Conservation (phyloP, 1,140 invertebrate genomes). For the Protaetia brevitarsis region DNA sequence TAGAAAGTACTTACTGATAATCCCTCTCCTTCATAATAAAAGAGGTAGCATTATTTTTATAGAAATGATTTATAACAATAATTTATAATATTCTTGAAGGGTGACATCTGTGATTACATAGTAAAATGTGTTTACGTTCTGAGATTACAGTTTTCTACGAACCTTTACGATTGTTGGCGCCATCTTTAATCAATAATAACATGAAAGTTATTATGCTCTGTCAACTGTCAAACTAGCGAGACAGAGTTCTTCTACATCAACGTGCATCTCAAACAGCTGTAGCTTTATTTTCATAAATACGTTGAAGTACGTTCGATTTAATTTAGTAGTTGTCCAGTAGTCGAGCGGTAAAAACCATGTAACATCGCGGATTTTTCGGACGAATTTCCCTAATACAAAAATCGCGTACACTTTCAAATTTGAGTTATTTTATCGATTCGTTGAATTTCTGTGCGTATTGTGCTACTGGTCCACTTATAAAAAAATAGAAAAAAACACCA, state of each 20-base stretch:
- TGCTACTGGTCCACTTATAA: not conserved
- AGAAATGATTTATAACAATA: too few relatives aligned
- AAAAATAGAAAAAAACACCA: not conserved
- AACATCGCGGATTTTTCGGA: constrained; percentile 17
- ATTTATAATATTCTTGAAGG: too few relatives aligned
- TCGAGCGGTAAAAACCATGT: not conserved
- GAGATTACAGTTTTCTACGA: too few relatives aligned
- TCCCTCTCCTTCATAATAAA: too few relatives aligned
- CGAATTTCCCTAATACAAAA: not conserved
- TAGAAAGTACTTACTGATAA: too few relatives aligned
- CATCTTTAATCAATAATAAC: too few relatives aligned
- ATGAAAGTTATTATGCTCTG: too few relatives aligned
- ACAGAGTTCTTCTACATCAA: not conserved
- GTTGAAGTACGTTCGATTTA: constrained; percentile 8
- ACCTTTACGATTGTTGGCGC: not conserved
- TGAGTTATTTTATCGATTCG: not conserved
- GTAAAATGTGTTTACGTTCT: too few relatives aligned
- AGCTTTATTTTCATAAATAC: constrained; percentile 4
- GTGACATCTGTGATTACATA: too few relatives aligned
- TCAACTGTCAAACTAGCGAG: not conserved
- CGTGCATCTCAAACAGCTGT: constrained; percentile 1
- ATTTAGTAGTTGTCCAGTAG: constrained; percentile 6
- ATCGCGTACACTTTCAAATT: not conserved
- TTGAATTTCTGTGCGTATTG: not conserved
- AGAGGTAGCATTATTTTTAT: too few relatives aligned